Evolutionary conservation across 2,888 invertebrate species (phyloP).

Genomic region (Cenopis cana): DNA sequence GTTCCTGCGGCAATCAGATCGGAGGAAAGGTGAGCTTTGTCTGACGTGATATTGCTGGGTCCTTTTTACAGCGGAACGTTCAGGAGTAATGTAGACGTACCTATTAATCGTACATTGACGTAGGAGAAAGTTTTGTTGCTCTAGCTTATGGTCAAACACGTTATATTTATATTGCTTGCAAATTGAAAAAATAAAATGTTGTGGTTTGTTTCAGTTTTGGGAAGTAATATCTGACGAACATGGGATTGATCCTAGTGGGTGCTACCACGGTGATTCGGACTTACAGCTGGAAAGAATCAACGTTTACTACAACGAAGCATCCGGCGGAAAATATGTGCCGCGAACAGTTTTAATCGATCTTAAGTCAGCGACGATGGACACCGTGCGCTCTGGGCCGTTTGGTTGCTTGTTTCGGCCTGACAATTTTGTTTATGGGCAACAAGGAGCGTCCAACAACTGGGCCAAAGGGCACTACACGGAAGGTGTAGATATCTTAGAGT

Average conservation of each 20-base stretch:
- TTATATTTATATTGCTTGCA: no score
- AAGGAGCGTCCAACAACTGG: slow-evolving; percentile 80
- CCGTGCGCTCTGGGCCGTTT: slow-evolving; percentile 93
- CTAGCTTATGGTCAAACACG: no score
- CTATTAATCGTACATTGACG: neutral
- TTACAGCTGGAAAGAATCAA: slow-evolving; percentile 91
- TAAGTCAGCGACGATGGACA: slow-evolving; percentile 89
- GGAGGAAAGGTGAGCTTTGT: slow-evolving; percentile 83
- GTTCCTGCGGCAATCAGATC: slow-evolving; percentile 88
- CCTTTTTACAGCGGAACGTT: neutral
- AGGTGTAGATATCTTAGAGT: slow-evolving; percentile 94
- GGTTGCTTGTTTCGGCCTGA: slow-evolving; percentile 95
- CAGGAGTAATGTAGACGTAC: neutral
- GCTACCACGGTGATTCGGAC: slow-evolving; percentile 88
- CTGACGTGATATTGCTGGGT: neutral
- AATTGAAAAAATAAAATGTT: neutral
- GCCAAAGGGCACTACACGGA: slow-evolving; percentile 95
- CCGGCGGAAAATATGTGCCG: slow-evolving; percentile 79
- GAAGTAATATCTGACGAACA: slow-evolving; percentile 92
- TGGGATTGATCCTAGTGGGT: slow-evolving; percentile 89
- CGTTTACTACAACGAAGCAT: slow-evolving; percentile 91
- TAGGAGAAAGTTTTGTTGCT: neutral
- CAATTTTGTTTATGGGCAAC: slow-evolving; percentile 92
- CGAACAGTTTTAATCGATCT: slow-evolving; percentile 76
- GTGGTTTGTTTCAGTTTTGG: slow-evolving; percentile 85